Conservation (phyloP, 2,888 invertebrate species). For the Philereme vetulata region DNA sequence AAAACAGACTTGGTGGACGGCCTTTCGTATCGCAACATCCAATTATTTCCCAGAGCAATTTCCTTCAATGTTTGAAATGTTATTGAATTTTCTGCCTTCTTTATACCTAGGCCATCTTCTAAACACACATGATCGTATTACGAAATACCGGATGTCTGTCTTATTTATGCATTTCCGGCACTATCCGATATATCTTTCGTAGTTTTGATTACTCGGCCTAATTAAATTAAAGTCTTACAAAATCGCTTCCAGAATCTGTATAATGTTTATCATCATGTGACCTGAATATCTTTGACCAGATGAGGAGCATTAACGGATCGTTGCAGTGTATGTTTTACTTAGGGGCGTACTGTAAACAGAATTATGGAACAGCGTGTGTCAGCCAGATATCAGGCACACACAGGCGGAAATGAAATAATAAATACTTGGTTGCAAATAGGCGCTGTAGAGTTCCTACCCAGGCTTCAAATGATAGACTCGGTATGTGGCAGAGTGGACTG, state of each 20-base stretch:
- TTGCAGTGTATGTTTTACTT: slow-evolving; percentile 62
- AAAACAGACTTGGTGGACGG: no score
- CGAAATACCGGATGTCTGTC: slow-evolving; percentile 25
- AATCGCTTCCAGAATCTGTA: slow-evolving; percentile 45
- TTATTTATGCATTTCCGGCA: slow-evolving; percentile 34
- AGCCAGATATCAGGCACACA: slow-evolving; percentile 41
- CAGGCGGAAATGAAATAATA: slow-evolving; percentile 34
- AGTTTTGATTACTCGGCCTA: slow-evolving; percentile 38
- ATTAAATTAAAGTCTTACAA: slow-evolving; percentile 39
- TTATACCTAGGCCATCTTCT: neutral
- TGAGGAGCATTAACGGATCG: slow-evolving; percentile 42
- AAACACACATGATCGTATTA: neutral
- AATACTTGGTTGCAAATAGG: neutral
- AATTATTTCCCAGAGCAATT: no score
- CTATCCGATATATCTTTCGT: slow-evolving; percentile 32
- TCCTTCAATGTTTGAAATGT: neutral
- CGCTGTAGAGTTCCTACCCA: no score
- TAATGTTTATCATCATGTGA: slow-evolving; percentile 52
- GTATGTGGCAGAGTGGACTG: no score
- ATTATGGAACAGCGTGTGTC: slow-evolving; percentile 52
- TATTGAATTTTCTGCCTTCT: neutral
- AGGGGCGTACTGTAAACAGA: slow-evolving; percentile 63
- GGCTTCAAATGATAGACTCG: no score
- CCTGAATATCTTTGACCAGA: slow-evolving; percentile 52
- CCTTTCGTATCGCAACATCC: no score